Evolutionary conservation across 2,888 invertebrate genomes (phyloP), one percentile per base, ranked within the genome.

Genomic region (Drosophila ochracea): DNA sequence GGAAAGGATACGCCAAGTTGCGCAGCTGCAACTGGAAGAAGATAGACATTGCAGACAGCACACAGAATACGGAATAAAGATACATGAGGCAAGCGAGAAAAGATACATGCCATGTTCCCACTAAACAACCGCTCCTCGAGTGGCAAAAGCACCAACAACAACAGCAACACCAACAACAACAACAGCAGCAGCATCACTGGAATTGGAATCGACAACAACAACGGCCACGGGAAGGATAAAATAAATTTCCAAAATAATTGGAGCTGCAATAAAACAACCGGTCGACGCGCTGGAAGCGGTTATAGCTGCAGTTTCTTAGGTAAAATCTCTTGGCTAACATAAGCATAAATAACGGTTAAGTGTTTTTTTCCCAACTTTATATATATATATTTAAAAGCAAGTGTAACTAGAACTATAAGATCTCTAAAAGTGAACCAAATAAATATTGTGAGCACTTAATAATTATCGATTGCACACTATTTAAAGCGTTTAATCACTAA

Each of bases 281-380:
- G 93, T 76, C 91, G 91, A 67, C 93, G 93, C 65, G 92, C 93
- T 88, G 93, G 93, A 83, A 93, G 90, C 91, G 93, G 93, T 78
- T 90, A 92, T 91, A 93, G 93, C 85, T 92, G 92, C 91, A 93
- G 93, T 91, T 93, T 93, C 82, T 92, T 93, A 92, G 93, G 93
- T 93, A 92, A 47, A 90, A 81, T 75, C 55, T 66, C 63, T 74
- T 71, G 63, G 52, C 55, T 69, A 68, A 63, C 43, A 68, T 72
- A 68, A 67, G 43, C 41, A 54, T 41, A 69, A 61, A 68, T 43
- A 68, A 53, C 54, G 49, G 54, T 72, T 78, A 66, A 78, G 55
- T 63, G 50, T 61, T 64, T 59, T 61, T 49, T 25, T 25, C 6
- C 3, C 13, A 52, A 73, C 39, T 39, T 21, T 25, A 57, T 4